Base-by-base conservation (phyloP, 2,888 invertebrate species). In the Esperia sulphurella region DNA sequence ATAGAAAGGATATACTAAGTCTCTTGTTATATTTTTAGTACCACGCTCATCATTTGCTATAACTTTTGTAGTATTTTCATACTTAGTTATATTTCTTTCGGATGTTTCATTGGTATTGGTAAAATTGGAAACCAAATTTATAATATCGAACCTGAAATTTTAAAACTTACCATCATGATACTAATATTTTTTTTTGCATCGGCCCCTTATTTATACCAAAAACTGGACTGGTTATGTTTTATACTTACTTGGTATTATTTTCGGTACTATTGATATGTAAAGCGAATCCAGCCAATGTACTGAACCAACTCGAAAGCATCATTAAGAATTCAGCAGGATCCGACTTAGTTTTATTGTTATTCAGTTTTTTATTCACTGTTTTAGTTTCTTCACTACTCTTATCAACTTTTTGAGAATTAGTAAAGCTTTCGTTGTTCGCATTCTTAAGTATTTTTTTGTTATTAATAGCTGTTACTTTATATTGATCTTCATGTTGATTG, bases 241-340 rank as follows among this genome's bases (percentile, higher is more conserved):
- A 39, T 46, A 31, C 48, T 42, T 45, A 39, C 10, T 0, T 49
- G 43, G 8, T 68, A 56, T 46, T 49, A 7, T 52, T 46, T 21
- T 57, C 55, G n/a, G 53, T 61, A 12, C 8, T 33, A 9, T 43
- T 43, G 21, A 1, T 8, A 28, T 35, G 8, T 8, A 43, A 33
- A 8, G n/a, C 8, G 6, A 53, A 50, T 13, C 54, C 52, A 14
- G 75, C 68, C 43, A 82, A 51, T 9, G 51, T 52, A 41, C 58
- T 58, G 43, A 84, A 82, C 73, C 73, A 81, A 52, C 73, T 60
- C 0, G 77, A 63, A 1, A 82, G 46, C 40, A 68, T 48, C 28
- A 49, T 47, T 6, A 83, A 71, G 37, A 83, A 71, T 0, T 74
- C 72, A 51, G 65, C 65, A 0, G 71, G 30, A 12, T 51, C 42